Evolutionary conservation across 2,113 vertebrate species (phyloP), one percentile per base, ranked within the genome.

Genomic region (Alosa alosa): DNA sequence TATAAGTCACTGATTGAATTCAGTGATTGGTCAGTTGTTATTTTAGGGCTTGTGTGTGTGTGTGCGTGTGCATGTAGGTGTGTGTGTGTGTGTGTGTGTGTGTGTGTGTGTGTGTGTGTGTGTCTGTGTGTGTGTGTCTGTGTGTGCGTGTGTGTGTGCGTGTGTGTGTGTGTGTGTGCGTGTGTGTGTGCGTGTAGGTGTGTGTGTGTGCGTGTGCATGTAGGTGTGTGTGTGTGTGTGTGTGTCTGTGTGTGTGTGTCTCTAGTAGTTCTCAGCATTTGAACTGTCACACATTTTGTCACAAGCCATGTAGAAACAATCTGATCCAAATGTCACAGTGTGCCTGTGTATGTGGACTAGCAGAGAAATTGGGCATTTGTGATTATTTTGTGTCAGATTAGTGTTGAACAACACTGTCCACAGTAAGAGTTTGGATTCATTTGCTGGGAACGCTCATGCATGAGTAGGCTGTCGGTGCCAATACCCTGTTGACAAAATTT

Each of bases 351-450:
- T 3, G 72, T 78, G 72, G 36, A 78, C 60, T 78, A 36, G 72
- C 72, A 78, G 25, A 36, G 72, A 39, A 78, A 78, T 39, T 31
- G 72, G 72, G 72, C 31, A 78, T 78, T 78, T 78, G 72, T 25
- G 72, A 78, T 78, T 36, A 78, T 36, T 78, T 78, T 36, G 72
- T 78, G 72, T 41, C 72, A 41, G 64, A 72, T 78, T 78, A 78
- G 72, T 39, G 10, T 36, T 31, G 10, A 36, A 75, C 11, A 75
- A 39, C 31, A 78, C 36, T 78, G 64, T 68, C 25, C 25, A 10
- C 64, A 68, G 64, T 25, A 10, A 68, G 57, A 8, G 20, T 64
- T 64, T 25, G 64, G 64, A 31, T 68, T 31, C n/a, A 78, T 78
- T 78, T 78, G 72, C 25, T 36, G 31, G 64, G 64, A 25, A 78